These are phyloP conservation scores for Xylota sylvarum DNA, from an alignment of 2,888 invertebrate genomes.

Conservation along the genomic window DNA sequence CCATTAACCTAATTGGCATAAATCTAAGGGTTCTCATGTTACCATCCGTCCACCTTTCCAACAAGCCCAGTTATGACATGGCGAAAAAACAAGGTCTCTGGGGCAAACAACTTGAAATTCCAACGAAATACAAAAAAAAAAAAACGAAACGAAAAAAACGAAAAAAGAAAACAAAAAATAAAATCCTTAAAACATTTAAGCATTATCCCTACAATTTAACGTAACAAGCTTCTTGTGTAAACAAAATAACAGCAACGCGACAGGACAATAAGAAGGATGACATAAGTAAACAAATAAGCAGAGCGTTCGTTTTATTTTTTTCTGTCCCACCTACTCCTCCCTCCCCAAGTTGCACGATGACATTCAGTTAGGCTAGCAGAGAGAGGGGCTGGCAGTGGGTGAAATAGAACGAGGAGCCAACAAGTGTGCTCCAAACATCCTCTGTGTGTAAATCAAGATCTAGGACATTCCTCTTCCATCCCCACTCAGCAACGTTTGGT, in stretches of 20 bases:
- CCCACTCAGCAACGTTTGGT: background rate
- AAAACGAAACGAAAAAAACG: constrained; percentile 20
- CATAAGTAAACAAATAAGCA: constrained; percentile 70
- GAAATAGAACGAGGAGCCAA: background rate
- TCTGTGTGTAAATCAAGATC: constrained; percentile 70
- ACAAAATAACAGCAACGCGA: constrained; percentile 61
- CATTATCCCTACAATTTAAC: constrained; percentile 75
- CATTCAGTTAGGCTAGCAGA: background rate
- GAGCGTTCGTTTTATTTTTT: constrained; percentile 17
- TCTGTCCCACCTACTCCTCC: background rate
- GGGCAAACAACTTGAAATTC: constrained; percentile 71
- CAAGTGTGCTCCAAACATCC: constrained; percentile 59
- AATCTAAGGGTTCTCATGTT: constrained; percentile 70
- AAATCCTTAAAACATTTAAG: constrained; percentile 75
- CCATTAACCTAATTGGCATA: constrained; percentile 76
- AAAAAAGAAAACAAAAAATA: constrained; percentile 32
- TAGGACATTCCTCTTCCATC: constrained; percentile 40
- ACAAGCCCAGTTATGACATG: constrained; percentile 60
- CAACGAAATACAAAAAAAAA: constrained; percentile 35
- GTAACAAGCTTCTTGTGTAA: constrained; percentile 72
- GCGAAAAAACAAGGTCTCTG: constrained; percentile 70
- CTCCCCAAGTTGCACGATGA: background rate
- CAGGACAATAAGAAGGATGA: constrained; percentile 70
- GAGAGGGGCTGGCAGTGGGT: constrained; percentile 4
- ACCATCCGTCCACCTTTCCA: constrained; percentile 38